A percentile compares a stretch with the other conserved stretches of the same genome.
These are phyloP conservation scores for Aegithalos caudatus DNA, from an alignment of 2,113 vertebrate genomes.

Conservation along the genomic window DNA sequence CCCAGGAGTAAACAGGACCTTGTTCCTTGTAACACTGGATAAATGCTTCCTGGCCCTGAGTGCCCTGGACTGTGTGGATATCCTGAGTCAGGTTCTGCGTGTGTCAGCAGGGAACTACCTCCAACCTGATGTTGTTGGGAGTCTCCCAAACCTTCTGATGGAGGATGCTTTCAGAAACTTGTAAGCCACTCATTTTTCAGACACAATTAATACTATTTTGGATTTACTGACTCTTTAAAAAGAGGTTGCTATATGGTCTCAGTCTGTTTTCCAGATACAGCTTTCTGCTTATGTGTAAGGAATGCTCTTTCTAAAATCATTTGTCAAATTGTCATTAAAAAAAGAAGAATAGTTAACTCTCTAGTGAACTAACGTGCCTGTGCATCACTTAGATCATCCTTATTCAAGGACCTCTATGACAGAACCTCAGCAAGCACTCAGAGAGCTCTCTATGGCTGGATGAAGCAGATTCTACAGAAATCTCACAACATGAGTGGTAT, in stretches of 20 bases:
- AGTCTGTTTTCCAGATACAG: background rate
- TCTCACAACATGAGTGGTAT: conserved; percentile 61
- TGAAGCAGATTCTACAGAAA: conserved; percentile 67
- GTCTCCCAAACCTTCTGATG: conserved; percentile 62
- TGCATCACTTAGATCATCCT: conserved; percentile 64
- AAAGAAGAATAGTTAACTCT: background rate
- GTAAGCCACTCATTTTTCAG: conserved; percentile 58
- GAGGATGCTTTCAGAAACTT: conserved; percentile 79
- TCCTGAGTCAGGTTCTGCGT: conserved; percentile 67
- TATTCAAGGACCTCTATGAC: conserved; percentile 81
- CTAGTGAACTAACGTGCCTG: background rate
- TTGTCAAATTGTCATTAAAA: background rate
- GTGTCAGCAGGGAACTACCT: conserved; percentile 66
- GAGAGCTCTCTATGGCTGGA: conserved; percentile 77
- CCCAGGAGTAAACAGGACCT: conserved; percentile 77
- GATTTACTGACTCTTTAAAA: background rate
- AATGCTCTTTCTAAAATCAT: background rate
- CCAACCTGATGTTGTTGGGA: conserved; percentile 59
- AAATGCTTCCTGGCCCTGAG: conserved; percentile 71
- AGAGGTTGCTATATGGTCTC: background rate
- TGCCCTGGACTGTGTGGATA: conserved; percentile 74
- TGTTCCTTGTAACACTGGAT: conserved; percentile 73
- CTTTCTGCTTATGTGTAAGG: background rate
- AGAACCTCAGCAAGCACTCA: conserved; percentile 69
- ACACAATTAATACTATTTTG: background rate